Conservation (phyloP, 2,888 invertebrate species). For the Cheilosia scutellata region DNA sequence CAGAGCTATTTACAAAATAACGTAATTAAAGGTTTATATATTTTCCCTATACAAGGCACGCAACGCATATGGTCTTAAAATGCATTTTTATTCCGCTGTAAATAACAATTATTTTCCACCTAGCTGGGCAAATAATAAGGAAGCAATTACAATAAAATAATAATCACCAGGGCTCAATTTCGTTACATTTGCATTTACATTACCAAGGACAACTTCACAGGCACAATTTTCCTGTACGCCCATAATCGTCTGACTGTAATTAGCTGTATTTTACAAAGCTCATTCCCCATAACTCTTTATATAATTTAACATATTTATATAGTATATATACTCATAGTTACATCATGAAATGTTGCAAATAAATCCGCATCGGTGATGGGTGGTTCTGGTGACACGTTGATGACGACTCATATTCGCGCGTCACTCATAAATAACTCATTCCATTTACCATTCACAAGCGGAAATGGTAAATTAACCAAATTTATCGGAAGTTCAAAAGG, state of each 20-base stretch:
- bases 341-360: background rate
- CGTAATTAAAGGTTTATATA: too few relatives aligned
- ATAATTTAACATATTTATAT: too few relatives aligned
- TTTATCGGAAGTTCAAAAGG: conserved; percentile 66
- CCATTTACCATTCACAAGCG: conserved; percentile 32
- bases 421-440: conserved; percentile 30
- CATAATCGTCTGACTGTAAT: too few relatives aligned
- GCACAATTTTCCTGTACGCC: conserved; percentile 15
- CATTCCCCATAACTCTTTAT: too few relatives aligned
- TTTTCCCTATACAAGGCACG: background rate
- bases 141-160: conserved; percentile 48
- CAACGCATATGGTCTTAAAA: background rate
- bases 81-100: background rate
- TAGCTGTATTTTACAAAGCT: too few relatives aligned
- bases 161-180: conserved; percentile 47
- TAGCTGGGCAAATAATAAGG: conserved; percentile 30
- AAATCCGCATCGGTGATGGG: conserved; percentile 2
- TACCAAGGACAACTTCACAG: conserved; percentile 20
- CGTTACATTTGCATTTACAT: conserved; percentile 15
- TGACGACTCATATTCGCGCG: conserved; percentile 22
- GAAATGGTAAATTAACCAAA: conserved; percentile 62
- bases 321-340: too few relatives aligned
- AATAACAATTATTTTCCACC: conserved; percentile 25
- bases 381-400: conserved; percentile 37
- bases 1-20: too few relatives aligned